A percentile compares a stretch with the other conserved stretches of the same genome.
phyloP scores from a whole-genome alignment of 2,797 vertebrate genomes.

The Synaphobranchus kaupii region DNA sequence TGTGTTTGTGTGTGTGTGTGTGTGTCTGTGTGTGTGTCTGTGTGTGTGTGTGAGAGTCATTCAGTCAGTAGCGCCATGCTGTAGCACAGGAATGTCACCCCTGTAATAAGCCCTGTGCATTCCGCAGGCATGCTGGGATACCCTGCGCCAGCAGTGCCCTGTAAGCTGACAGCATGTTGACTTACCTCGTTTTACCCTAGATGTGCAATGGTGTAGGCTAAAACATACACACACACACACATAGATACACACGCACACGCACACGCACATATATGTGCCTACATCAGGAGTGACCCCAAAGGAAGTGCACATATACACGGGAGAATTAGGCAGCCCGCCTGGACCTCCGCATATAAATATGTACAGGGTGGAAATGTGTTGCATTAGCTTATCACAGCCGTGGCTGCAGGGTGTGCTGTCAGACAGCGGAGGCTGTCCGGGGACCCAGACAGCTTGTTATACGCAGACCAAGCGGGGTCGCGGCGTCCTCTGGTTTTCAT shows the following conservation, averaged over 20 bases:
- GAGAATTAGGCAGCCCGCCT: background rate
- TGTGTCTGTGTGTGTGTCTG: fast-evolving
- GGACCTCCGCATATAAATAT: background rate
- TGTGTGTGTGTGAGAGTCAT: too few relatives aligned
- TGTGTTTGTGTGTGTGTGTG: too few relatives aligned
- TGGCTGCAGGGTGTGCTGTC: background rate
- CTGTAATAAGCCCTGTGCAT: too few relatives aligned
- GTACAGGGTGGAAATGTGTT: background rate
- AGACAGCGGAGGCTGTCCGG: background rate
- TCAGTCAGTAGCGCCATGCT: too few relatives aligned
- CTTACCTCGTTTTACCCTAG: background rate
- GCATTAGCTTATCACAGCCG: background rate
- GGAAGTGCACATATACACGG: too few relatives aligned
- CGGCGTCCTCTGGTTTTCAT: background rate
- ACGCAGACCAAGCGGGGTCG: background rate
- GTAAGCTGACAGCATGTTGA: background rate
- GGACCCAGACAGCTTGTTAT: background rate
- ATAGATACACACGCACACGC: background rate
- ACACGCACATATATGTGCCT: too few relatives aligned
- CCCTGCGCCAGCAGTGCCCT: background rate
- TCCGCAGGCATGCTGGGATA: too few relatives aligned
- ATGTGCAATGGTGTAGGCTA: background rate
- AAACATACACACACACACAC: background rate
- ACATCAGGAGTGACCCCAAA: too few relatives aligned
- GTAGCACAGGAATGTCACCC: too few relatives aligned